Conservation (phyloP, 2,888 invertebrate species). For the Campopleginae sp. region DNA sequence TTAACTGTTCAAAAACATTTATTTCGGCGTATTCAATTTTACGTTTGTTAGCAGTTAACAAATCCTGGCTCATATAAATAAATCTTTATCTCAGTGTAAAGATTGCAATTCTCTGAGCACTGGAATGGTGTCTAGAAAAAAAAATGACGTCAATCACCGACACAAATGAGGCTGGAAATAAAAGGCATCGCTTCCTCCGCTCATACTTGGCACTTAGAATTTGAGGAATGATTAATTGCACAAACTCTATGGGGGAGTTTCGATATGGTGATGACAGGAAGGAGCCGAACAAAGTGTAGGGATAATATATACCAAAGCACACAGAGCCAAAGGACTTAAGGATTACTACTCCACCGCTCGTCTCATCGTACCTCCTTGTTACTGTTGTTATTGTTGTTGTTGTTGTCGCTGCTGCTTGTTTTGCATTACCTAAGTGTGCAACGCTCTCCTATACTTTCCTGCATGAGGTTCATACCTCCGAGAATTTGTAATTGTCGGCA, state of each 20-base stretch:
- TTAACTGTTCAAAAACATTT: too few relatives aligned
- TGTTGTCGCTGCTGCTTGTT: conserved; percentile 39
- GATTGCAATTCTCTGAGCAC: too few relatives aligned
- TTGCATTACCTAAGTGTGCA: conserved; percentile 24
- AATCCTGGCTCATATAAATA: too few relatives aligned
- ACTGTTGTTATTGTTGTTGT: conserved; percentile 34
- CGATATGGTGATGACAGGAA: conserved; percentile 54
- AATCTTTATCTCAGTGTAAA: too few relatives aligned
- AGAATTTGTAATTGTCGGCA: conserved; percentile 61
- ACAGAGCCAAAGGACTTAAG: conserved; percentile 44
- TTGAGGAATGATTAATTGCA: conserved; percentile 55
- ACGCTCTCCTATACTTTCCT: background rate
- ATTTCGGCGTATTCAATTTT: too few relatives aligned
- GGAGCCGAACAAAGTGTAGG: conserved; percentile 41
- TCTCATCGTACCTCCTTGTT: conserved; percentile 35
- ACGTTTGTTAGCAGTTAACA: too few relatives aligned
- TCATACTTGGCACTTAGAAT: background rate
- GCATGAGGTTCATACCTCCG: conserved; percentile 18
- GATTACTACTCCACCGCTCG: conserved; percentile 51
- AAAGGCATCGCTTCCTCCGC: background rate
- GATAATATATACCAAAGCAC: conserved; percentile 44
- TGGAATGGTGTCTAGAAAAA: too few relatives aligned
- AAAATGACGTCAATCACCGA: too few relatives aligned
- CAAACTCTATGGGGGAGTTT: conserved; percentile 38
- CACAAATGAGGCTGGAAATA: too few relatives aligned